Percentiles rank a stretch among this genome's conserved stretches.
phyloP scores from a whole-genome alignment of 2,888 invertebrate species.

The Ochropacha duplaris region DNA sequence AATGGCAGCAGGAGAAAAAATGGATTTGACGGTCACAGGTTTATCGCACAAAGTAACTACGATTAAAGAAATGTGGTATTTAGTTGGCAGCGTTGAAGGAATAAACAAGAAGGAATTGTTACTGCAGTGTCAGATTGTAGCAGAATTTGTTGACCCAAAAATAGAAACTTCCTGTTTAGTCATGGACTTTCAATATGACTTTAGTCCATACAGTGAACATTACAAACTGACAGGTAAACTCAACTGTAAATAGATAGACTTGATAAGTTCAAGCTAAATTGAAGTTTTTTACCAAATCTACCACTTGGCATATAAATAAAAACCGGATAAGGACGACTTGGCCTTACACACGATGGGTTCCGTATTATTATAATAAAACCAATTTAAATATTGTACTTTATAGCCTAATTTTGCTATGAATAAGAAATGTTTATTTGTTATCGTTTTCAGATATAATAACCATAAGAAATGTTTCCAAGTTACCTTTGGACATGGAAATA shows the following conservation, averaged over 20 bases:
- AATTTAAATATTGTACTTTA: no score
- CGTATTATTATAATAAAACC: no score
- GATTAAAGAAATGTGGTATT: slow-evolving; percentile 82
- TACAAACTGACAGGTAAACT: slow-evolving; percentile 71
- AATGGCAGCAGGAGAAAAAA: slow-evolving; percentile 69
- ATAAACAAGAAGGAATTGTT: slow-evolving; percentile 79
- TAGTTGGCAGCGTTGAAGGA: slow-evolving; percentile 80
- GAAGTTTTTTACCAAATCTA: no score
- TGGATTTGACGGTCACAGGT: slow-evolving; percentile 64
- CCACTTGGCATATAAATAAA: no score
- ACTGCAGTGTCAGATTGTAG: slow-evolving; percentile 73
- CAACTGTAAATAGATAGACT: not conserved
- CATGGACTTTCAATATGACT: slow-evolving; percentile 78
- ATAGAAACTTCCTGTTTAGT: slow-evolving; percentile 74
- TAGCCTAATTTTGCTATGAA: no score
- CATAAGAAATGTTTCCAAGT: slow-evolving; percentile 79
- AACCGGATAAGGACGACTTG: no score
- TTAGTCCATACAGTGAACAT: slow-evolving; percentile 67
- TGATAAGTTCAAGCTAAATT: not conserved
- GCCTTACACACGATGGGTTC: no score
- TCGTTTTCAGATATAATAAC: slow-evolving; percentile 74
- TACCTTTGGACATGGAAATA: slow-evolving; percentile 75
- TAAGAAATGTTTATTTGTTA: no score
- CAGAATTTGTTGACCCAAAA: slow-evolving; percentile 83
- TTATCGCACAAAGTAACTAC: slow-evolving; percentile 60